These are phyloP conservation scores for Rhodeus uyekii DNA, from an alignment of 2,797 vertebrate species.

Conservation along the genomic window DNA sequence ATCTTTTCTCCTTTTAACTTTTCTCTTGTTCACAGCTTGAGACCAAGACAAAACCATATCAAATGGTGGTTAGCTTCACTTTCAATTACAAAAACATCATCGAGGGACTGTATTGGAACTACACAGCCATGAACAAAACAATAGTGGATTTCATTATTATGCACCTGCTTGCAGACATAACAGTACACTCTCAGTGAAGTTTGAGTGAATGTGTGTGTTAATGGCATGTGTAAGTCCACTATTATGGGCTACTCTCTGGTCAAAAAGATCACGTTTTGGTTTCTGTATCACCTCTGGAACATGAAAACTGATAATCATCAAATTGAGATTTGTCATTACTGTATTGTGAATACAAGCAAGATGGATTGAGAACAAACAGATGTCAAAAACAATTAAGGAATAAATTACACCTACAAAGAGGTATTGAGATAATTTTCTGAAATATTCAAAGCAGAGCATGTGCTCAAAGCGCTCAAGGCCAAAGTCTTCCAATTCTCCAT, in stretches of 20 bases:
- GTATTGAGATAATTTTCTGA: slow-evolving; percentile 7
- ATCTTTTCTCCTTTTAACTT: slow-evolving; percentile 32
- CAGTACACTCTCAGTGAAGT: background rate
- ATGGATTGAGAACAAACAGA: background rate
- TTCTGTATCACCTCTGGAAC: background rate
- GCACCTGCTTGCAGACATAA: background rate
- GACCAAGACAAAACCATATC: slow-evolving; percentile 22
- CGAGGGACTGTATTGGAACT: background rate
- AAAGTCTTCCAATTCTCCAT: background rate
- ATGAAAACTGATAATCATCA: background rate
- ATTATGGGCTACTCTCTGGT: background rate
- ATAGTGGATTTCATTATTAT: background rate
- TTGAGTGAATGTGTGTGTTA: background rate
- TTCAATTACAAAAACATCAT: slow-evolving; percentile 35
- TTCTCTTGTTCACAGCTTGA: slow-evolving; percentile 30
- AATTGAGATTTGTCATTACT: background rate
- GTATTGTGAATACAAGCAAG: background rate
- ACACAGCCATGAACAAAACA: background rate
- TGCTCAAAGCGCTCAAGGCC: background rate
- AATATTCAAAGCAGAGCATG: slow-evolving; percentile 4
- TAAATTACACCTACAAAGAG: background rate
- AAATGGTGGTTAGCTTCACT: slow-evolving; percentile 26
- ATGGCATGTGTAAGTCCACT: background rate
- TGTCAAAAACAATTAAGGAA: slow-evolving; percentile 4
- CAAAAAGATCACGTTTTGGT: background rate